These are phyloP conservation scores for Rhyacophila brunnea DNA, from an alignment of 1,140 invertebrate species.

Conservation along the genomic window DNA sequence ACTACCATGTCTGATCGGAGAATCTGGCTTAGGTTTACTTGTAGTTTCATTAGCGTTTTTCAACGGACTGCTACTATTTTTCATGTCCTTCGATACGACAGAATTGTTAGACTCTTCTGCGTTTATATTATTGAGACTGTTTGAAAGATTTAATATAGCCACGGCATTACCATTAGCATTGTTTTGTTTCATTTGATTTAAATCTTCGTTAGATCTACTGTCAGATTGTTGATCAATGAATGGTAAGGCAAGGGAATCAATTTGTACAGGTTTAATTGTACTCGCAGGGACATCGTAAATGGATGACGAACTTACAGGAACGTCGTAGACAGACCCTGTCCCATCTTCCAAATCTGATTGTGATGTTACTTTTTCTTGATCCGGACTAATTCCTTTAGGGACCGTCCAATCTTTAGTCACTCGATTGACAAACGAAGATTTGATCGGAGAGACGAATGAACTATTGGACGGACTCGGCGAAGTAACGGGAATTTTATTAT, in stretches of 20 bases:
- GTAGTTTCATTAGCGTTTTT: too few species aligned
- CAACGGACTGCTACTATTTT: too few species aligned
- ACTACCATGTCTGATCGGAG: too few species aligned
- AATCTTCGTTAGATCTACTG: constrained; percentile 1
- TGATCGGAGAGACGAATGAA: constrained; percentile 10
- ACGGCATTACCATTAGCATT: too few species aligned
- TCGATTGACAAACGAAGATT: constrained; percentile 15
- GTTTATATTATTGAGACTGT: too few species aligned
- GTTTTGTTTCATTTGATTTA: neutral
- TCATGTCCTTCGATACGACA: too few species aligned
- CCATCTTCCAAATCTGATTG: constrained; percentile 45
- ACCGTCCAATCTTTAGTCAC: constrained; percentile 29
- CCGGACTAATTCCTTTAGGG: constrained; percentile 9
- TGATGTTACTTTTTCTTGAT: constrained; percentile 9
- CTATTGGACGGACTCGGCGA: neutral
- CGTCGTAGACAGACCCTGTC: constrained; percentile 45
- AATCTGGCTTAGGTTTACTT: too few species aligned
- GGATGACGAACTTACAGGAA: constrained; percentile 44
- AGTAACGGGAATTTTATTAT: neutral
- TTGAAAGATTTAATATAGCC: too few species aligned
- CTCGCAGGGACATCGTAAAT: constrained; percentile 49
- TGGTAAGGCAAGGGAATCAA: neutral
- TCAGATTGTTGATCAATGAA: neutral
- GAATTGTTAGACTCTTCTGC: too few species aligned
- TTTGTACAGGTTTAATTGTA: constrained; percentile 40